Base-by-base conservation (phyloP, 2,888 invertebrate genomes). In the Rotaria socialis region DNA sequence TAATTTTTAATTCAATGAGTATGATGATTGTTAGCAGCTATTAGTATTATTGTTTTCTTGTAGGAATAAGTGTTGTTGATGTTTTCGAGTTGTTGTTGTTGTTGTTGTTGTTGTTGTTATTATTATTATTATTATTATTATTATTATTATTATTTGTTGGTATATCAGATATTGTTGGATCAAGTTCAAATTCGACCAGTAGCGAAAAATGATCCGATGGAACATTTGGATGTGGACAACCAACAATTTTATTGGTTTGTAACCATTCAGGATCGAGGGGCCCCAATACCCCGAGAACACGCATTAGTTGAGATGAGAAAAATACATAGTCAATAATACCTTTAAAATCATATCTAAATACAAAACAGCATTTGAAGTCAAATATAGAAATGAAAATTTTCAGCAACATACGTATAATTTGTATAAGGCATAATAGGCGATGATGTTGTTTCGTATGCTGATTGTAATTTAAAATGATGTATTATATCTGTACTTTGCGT, bases 291-390 rank as follows among this genome's bases (percentile, higher is more conserved):
- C 98, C 98, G 87, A 97, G 93, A 50, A 97, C 95, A 89, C 95
- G 95, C 95, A 99, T 96, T 90, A 95, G 95, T 91, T 95, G 95
- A 91, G 96, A 95, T 88, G 97, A 96, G 92, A 96, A 97, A 93
- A 99, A 98, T 92, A 99, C 97, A 93, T 99, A 99, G 93, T 99
- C 99, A 91, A 99, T 99, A 91, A 98, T 96, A 89, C 98, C 99
- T 92, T 98, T 97, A 93, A 99, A 99, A 92, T 98, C 97, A 92
- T 96, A 96, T 90, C 96, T 96, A 93, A 80, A 93, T 89, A 6
- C 24, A 8, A 80, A 80, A 47, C 41, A 80, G 14, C 41, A 41
- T n/a, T 16, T 2, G 35, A 75, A 41, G 3, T 16, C 2, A 7
- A 47, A 47, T 10, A 27, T 24, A 24, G 27, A 75, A 43, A 75